A percentile compares a stretch with the other conserved stretches of the same genome.
Evolutionary conservation across 92 coral and sea anemone species (phyloP).

Genomic region (Nematostella vectensis): DNA sequence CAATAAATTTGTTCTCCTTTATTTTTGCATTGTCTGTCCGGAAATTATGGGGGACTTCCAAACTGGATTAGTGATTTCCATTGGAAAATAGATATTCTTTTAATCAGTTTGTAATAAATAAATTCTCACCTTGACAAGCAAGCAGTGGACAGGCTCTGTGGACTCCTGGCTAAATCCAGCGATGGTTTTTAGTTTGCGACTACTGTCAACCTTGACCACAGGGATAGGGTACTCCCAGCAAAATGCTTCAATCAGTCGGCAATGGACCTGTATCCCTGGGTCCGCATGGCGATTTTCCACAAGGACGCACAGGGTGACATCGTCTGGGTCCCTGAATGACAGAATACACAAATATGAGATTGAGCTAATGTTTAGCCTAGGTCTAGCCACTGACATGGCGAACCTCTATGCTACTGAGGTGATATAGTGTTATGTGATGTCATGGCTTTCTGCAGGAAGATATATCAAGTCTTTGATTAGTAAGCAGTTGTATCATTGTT

Average conservation of each 20-base stretch:
- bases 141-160: constrained; percentile 52
- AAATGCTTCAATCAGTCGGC: constrained; percentile 73
- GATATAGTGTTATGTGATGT: background rate
- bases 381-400: background rate
- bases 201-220: constrained; percentile 56
- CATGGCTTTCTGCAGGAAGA: too few relatives aligned
- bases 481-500: too few relatives aligned
- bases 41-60: too few relatives aligned
- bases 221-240: constrained; percentile 88
- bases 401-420: background rate
- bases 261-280: constrained; percentile 75
- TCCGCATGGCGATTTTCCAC: constrained; percentile 62
- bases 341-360: too few relatives aligned
- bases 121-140: constrained; percentile 60
- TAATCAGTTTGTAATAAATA: background rate
- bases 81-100: too few relatives aligned
- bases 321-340: constrained; percentile 28
- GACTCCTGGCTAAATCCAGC: constrained; percentile 22
- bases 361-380: too few relatives aligned
- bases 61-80: too few relatives aligned
- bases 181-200: constrained; percentile 47
- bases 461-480: too few relatives aligned
- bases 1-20: too few relatives aligned
- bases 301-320: constrained; percentile 51
- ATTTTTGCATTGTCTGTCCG: too few relatives aligned